Conservation (phyloP, 2,113 vertebrate species). For the Oryzias melastigma region DNA sequence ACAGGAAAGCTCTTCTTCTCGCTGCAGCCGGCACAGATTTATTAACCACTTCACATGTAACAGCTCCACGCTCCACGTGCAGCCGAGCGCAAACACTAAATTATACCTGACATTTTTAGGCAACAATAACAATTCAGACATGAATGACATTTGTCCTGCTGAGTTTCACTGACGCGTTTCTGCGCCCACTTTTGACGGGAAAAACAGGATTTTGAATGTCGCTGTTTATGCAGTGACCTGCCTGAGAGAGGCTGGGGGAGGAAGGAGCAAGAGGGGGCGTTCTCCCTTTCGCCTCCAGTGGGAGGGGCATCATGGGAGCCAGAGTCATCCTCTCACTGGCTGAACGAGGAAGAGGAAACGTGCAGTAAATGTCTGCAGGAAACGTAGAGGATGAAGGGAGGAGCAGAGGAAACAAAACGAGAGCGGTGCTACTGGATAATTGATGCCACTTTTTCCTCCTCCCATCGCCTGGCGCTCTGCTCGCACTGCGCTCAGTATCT, state of each 20-base stretch:
- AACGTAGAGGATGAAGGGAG: background rate
- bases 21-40: conserved; percentile 11
- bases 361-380: background rate
- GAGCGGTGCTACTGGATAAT: conserved; percentile 41
- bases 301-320: conserved; percentile 24
- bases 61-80: background rate
- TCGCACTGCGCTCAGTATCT: conserved; percentile 34
- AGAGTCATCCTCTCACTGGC: conserved; percentile 13
- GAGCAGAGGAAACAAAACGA: conserved; percentile 13
- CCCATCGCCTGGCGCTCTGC: background rate
- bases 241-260: too few species aligned
- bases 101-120: conserved; percentile 4
- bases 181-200: background rate
- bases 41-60: conserved; percentile 14
- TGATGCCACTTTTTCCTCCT: conserved; percentile 22
- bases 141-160: background rate
- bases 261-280: too few species aligned
- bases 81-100: background rate
- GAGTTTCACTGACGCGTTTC: background rate
- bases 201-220: background rate
- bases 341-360: background rate
- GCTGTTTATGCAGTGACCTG: too few species aligned
- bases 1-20: conserved; percentile 34
- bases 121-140: background rate
- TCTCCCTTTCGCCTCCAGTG: too few species aligned